phyloP scores from a whole-genome alignment of 2,797 vertebrate species.

The Squalus acanthias region DNA sequence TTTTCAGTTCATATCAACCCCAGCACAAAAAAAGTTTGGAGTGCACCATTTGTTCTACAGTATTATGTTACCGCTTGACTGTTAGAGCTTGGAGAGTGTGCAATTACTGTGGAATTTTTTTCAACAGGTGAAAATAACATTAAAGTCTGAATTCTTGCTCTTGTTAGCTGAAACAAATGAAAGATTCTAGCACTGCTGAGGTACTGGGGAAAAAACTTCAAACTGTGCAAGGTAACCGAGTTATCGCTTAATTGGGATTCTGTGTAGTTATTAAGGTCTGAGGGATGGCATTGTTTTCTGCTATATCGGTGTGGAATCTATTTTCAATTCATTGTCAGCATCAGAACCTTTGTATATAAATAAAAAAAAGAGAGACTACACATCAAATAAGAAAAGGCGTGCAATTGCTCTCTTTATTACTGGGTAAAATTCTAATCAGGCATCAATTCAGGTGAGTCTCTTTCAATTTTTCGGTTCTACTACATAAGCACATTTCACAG shows the following conservation, averaged over 20 bases:
- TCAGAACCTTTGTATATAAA: background rate
- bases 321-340: background rate
- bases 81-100: background rate
- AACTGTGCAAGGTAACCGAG: too few relatives aligned
- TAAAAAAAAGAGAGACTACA: background rate
- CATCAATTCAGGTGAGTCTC: background rate
- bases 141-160: background rate
- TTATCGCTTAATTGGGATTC: constrained; percentile 1
- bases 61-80: background rate
- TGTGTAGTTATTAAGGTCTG: background rate
- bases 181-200: background rate
- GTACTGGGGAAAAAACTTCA: background rate
- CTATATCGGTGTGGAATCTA: background rate
- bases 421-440: background rate
- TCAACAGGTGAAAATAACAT: background rate
- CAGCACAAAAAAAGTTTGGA: background rate
- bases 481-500: background rate
- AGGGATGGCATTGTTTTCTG: background rate
- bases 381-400: background rate
- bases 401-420: background rate
- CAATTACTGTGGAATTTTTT: background rate
- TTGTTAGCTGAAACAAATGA: constrained; percentile 7
- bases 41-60: background rate
- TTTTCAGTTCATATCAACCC: background rate
- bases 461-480: background rate